These are phyloP conservation scores for Carcharodon carcharias DNA, from an alignment of 2,797 vertebrate genomes.

Conservation along the genomic window DNA sequence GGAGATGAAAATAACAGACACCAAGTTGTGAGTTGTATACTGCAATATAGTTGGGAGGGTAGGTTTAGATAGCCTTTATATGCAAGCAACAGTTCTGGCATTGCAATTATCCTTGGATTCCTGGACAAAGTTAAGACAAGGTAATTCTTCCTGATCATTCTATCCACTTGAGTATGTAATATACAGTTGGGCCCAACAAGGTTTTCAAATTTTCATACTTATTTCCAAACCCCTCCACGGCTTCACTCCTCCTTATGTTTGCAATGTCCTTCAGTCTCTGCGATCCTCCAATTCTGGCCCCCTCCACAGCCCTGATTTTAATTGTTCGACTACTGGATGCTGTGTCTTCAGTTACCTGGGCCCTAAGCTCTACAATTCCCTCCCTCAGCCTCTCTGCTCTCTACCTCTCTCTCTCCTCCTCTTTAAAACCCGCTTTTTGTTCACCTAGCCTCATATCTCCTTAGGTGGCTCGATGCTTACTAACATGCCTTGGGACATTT, in stretches of 20 bases:
- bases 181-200: too few species aligned
- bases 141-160: not conserved
- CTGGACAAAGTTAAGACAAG: not conserved
- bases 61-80: not conserved
- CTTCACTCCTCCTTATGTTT: not conserved
- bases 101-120: not conserved
- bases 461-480: not conserved
- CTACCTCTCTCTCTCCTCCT: not conserved
- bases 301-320: not conserved
- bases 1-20: not conserved
- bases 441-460: not conserved
- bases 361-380: not conserved
- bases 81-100: not conserved
- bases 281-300: not conserved
- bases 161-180: not conserved
- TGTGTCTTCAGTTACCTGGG: not conserved
- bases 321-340: not conserved
- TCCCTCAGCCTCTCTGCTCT: not conserved
- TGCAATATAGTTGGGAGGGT: too few species aligned
- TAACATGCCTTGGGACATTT: not conserved
- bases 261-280: not conserved
- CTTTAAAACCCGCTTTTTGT: not conserved
- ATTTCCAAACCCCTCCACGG: not conserved
- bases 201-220: not conserved
- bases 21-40: not conserved